These are phyloP conservation scores for Nanger granti DNA, from an alignment of 2,113 vertebrate genomes.

Conservation along the genomic window DNA sequence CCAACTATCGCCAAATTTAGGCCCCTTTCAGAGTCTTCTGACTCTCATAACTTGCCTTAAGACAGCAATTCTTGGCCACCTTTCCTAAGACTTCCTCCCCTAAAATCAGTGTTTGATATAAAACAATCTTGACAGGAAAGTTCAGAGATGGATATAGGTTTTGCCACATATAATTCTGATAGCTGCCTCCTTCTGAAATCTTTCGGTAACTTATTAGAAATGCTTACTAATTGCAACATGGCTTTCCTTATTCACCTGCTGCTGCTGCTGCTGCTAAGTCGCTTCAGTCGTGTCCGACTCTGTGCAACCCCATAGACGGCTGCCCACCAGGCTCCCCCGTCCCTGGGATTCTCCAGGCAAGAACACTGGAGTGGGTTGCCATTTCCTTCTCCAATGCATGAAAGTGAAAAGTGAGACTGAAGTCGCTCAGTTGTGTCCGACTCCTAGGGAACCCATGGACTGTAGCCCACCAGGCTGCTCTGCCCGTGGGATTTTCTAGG, in stretches of 20 bases:
- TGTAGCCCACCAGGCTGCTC: no score
- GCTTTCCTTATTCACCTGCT: not conserved
- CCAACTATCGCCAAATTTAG: not conserved
- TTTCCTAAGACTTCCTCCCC: not conserved
- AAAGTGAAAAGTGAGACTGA: no score
- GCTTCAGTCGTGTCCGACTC: no score
- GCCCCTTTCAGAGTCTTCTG: not conserved
- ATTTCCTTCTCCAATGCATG: no score
- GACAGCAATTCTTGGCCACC: not conserved
- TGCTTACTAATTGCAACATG: not conserved
- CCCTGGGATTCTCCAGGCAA: no score
- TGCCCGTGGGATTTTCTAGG: no score
- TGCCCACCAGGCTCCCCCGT: no score
- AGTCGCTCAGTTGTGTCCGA: no score
- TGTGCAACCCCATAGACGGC: accelerated
- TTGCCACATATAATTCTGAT: not conserved
- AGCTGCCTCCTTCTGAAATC: not conserved
- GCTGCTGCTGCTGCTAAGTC: no score
- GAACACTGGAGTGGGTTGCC: no score
- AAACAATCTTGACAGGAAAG: not conserved
- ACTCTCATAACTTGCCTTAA: not conserved
- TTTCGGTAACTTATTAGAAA: not conserved
- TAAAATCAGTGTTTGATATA: not conserved
- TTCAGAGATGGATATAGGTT: not conserved
- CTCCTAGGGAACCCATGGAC: no score